phyloP scores from a whole-genome alignment of 2,113 vertebrate species.

The Chaenocephalus aceratus region DNA sequence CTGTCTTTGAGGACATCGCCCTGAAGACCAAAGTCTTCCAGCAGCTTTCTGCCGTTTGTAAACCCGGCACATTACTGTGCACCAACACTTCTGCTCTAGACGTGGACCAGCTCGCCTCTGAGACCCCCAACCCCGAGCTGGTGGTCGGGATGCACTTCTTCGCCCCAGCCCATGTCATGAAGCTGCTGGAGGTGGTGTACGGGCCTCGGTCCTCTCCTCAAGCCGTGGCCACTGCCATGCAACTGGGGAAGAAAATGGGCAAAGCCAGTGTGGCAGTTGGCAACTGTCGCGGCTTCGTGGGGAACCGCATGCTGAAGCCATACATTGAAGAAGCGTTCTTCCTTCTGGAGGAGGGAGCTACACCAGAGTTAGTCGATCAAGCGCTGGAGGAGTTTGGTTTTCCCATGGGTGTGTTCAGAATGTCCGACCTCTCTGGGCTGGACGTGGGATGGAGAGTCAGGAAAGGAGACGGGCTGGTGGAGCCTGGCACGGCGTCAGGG shows the following conservation, averaged over 20 bases:
- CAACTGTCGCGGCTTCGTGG: constrained; percentile 92
- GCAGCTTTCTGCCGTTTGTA: constrained; percentile 86
- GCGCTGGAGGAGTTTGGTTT: constrained; percentile 92
- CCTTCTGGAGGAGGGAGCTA: constrained; percentile 92
- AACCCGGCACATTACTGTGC: constrained; percentile 86
- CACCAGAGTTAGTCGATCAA: constrained; percentile 87
- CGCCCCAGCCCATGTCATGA: constrained; percentile 92
- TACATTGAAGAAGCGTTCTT: constrained; percentile 86
- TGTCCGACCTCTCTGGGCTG: constrained; percentile 90
- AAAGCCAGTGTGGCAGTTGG: constrained; percentile 92
- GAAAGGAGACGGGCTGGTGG: constrained; percentile 81
- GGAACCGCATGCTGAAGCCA: constrained; percentile 89
- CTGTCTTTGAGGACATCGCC: constrained; percentile 92
- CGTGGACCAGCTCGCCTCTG: constrained; percentile 89
- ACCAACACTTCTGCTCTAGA: constrained; percentile 91
- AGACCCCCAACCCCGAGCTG: constrained; percentile 82
- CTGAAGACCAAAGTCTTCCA: constrained; percentile 90
- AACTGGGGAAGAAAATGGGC: constrained; percentile 86
- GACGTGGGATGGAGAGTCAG: constrained; percentile 92
- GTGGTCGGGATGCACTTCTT: constrained; percentile 96
- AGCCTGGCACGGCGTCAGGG: constrained; percentile 64
- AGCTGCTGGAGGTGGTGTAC: constrained; percentile 90
- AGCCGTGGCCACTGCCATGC: constrained; percentile 88
- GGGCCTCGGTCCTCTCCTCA: constrained; percentile 85
- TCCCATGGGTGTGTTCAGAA: constrained; percentile 89